Evolutionary conservation across 2,797 vertebrate species (phyloP).

Genomic region (Perdix hodgsoniae): DNA sequence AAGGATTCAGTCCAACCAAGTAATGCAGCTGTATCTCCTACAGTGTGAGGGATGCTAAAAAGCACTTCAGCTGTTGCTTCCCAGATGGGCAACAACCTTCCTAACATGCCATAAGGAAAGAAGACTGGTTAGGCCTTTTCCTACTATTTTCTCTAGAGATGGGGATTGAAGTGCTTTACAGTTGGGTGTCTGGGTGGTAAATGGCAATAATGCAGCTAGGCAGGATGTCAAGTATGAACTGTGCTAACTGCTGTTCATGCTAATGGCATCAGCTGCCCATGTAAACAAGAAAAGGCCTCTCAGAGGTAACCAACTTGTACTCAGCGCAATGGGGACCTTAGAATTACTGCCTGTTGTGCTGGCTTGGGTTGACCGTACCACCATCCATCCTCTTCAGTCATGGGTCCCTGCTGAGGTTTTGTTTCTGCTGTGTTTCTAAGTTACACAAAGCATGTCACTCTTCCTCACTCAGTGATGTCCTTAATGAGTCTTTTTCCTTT

Average conservation of each 20-base stretch:
- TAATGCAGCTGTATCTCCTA: not conserved
- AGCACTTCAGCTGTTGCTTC: not conserved
- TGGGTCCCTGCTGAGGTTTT: not conserved
- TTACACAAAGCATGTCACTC: not conserved
- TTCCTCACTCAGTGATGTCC: not conserved
- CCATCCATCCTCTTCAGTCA: accelerated
- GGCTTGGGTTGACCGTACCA: not conserved
- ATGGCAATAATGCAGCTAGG: not conserved
- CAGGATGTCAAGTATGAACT: not conserved
- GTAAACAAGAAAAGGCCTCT: not conserved
- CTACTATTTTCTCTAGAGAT: not conserved
- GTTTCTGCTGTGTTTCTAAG: not conserved
- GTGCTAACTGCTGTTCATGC: not conserved
- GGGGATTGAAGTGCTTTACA: not conserved
- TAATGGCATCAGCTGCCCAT: not conserved
- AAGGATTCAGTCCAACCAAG: not conserved
- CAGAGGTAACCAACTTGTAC: not conserved
- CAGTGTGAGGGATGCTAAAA: not conserved
- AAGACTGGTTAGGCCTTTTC: not conserved
- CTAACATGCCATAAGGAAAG: not conserved
- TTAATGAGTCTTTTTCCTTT: accelerated
- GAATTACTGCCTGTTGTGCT: not conserved
- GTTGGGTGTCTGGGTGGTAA: not conserved
- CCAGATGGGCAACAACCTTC: not conserved
- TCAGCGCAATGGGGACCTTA: not conserved